Conservation (phyloP, 2,888 invertebrate species). For the Hecatera dysodea region DNA sequence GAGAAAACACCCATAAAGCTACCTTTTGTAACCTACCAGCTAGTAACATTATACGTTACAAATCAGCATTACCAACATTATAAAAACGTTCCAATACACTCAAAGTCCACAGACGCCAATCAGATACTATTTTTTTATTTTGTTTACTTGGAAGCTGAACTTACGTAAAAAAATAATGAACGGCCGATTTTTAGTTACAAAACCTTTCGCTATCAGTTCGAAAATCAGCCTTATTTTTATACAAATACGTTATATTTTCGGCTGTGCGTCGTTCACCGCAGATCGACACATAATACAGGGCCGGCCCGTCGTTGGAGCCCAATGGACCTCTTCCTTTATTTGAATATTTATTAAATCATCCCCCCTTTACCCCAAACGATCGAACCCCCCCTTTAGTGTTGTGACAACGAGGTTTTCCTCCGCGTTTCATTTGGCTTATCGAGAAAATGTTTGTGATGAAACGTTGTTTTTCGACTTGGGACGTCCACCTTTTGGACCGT, state of each 20-base stretch:
- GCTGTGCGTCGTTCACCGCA: conserved; percentile 48
- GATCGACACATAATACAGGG: conserved; percentile 61
- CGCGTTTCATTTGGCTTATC: conserved; percentile 77
- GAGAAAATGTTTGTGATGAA: conserved; percentile 66
- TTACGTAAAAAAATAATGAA: conserved; percentile 62
- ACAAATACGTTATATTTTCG: conserved; percentile 57
- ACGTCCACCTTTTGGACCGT: conserved; percentile 26
- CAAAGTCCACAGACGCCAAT: conserved; percentile 24
- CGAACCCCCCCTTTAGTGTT: conserved; percentile 72
- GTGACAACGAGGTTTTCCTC: conserved; percentile 76
- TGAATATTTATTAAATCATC: conserved; percentile 87
- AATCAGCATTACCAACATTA: conserved; percentile 7
- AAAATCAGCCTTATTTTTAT: conserved; percentile 52
- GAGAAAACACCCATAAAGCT: neutral
- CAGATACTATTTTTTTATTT: conserved; percentile 48
- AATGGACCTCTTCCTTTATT: conserved; percentile 80
- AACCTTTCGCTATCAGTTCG: conserved; percentile 25
- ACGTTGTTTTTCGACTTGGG: conserved; percentile 61
- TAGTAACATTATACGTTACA: neutral
- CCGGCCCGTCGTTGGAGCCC: conserved; percentile 72
- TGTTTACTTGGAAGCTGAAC: conserved; percentile 49
- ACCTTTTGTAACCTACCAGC: neutral
- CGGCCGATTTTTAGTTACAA: conserved; percentile 54
- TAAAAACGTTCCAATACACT: neutral
- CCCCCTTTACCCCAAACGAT: conserved; percentile 69